These are phyloP conservation scores for Poeciliopsis occidentalis DNA, from an alignment of 2,113 vertebrate species.

Conservation along the genomic window DNA sequence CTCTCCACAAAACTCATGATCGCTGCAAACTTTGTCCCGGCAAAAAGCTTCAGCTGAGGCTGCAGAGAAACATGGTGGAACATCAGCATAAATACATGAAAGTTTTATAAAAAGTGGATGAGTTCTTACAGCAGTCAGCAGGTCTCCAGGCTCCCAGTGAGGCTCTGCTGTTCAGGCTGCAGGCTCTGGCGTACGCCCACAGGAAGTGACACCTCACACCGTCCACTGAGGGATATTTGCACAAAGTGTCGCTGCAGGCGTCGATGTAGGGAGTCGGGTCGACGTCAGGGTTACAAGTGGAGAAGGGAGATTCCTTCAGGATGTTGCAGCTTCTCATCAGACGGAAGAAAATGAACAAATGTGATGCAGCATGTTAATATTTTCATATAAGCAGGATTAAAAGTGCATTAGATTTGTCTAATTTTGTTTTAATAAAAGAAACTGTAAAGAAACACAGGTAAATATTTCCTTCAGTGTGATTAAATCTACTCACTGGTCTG, in stretches of 20 bases:
- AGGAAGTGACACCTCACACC: conserved; percentile 6
- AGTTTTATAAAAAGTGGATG: neutral
- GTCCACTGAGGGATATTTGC: conserved; percentile 11
- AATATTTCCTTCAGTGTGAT: neutral
- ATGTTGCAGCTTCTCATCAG: neutral
- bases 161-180: neutral
- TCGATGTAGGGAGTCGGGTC: neutral
- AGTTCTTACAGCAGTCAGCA: conserved; percentile 14
- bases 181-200: conserved; percentile 13
- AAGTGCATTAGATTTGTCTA: no score
- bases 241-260: conserved; percentile 10
- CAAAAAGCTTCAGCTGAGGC: neutral
- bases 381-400: no score
- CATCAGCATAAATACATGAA: neutral
- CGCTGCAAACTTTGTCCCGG: neutral
- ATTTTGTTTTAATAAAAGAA: no score
- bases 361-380: no score
- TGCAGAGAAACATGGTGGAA: neutral
- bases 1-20: conserved; percentile 20
- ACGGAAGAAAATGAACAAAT: no score
- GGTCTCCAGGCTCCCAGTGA: neutral
- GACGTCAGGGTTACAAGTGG: neutral
- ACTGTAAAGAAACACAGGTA: neutral
- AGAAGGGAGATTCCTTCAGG: conserved; percentile 5
- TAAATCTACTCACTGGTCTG: conserved; percentile 13